Base-by-base conservation (phyloP, 1,140 invertebrate genomes). In the Teleogryllus occipitalis region DNA sequence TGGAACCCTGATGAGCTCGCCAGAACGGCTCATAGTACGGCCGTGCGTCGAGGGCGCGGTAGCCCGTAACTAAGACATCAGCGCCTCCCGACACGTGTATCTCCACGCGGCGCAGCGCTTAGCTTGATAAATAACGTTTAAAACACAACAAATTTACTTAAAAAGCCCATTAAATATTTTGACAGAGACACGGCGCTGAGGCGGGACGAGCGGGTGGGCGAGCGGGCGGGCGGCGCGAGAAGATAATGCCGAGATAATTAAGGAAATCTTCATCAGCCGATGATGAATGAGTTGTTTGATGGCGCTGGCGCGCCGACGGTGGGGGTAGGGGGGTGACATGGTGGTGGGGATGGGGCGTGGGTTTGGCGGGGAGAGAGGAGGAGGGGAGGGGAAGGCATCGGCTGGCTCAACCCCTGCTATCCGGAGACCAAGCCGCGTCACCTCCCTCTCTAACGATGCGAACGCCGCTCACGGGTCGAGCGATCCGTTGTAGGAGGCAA, bases 61-160 rank as follows among this genome's bases (percentile, higher is more conserved):
- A 65, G 54, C 54, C 54, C 0, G 54, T 65, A 65, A 65, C 54
- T 65, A 18, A 65, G 54, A 65, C 54, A 18, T 65, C 54, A 65
- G 18, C 18, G 54, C 54, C 54, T 39, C 27, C 1, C 27, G 27
- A 39, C 27, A 5, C 54, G 18, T 7, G 54, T 65, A 10, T 7
- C 54, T 65, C 18, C 54, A 14, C 18, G 10, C 18, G 18, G 54
- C 27, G 5, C 27, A 65, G 54, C 54, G 54, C 54, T 65, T 65
- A 65, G 2, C 18, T 65, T 65, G 54, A 65, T 65, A 65, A 65
- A 65, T 65, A 65, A 65, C 54, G 54, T 65, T 65, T 65, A 65
- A 65, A 65, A 65, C 54, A 65, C 54, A 65, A 65, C 54, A 65
- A 65, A 65, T 65, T 65, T 65, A 65, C 54, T 65, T 65, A 65